Evolutionary conservation across 2,113 vertebrate species (phyloP).

Genomic region (Micronycteris hirsuta): DNA sequence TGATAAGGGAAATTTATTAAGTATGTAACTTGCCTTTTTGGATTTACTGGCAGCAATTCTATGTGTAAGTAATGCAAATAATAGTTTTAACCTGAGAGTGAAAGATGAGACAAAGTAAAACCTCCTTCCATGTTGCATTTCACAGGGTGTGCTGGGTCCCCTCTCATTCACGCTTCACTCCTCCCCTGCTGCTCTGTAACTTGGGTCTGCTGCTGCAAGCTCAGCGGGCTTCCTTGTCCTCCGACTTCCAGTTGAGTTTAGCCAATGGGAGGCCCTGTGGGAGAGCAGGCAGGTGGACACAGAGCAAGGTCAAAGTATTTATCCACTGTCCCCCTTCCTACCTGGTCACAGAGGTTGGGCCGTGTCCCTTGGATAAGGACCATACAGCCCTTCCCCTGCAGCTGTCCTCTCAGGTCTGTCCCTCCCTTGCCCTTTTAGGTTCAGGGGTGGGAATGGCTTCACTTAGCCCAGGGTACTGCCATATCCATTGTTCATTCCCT

Average conservation of each 20-base stretch:
- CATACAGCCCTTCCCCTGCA: background rate
- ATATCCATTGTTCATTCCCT: background rate
- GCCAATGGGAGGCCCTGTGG: background rate
- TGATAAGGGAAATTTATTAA: background rate
- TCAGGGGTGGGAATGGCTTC: background rate
- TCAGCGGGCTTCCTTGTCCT: background rate
- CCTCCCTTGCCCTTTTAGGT: background rate
- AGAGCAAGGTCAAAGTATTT: background rate
- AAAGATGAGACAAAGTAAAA: background rate
- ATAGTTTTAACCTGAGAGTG: background rate
- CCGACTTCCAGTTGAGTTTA: background rate
- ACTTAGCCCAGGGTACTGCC: background rate
- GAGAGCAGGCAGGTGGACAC: background rate
- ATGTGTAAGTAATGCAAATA: background rate
- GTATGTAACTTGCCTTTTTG: background rate
- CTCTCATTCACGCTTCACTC: background rate
- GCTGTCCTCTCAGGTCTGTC: background rate
- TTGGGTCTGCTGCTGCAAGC: background rate
- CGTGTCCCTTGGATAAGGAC: background rate
- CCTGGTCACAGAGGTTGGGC: background rate
- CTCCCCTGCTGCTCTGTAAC: background rate
- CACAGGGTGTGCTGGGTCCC: background rate
- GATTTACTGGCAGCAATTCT: background rate
- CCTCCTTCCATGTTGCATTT: background rate
- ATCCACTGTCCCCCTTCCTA: too few relatives aligned